Conservation (phyloP, 2,113 vertebrate genomes). For the Corapipo altera region DNA sequence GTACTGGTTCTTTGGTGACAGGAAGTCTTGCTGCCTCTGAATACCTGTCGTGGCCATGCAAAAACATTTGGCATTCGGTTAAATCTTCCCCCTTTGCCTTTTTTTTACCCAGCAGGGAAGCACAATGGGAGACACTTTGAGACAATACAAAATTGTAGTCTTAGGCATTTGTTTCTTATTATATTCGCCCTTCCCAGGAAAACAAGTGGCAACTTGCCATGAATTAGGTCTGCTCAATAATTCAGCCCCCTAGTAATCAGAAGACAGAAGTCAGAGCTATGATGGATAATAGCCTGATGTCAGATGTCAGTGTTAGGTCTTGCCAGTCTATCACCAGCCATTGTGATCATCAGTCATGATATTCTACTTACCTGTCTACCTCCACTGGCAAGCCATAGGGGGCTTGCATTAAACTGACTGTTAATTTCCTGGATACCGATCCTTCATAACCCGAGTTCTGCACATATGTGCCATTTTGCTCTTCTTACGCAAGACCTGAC, state of each 20-base stretch:
- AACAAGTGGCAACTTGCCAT: background rate
- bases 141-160: background rate
- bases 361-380: background rate
- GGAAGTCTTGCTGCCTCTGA: background rate
- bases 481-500: background rate
- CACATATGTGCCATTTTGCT: background rate
- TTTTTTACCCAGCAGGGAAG: background rate
- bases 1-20: background rate
- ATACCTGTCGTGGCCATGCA: background rate
- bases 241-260: background rate
- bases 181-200: background rate
- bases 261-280: background rate
- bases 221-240: constrained; percentile 23
- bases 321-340: background rate
- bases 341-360: background rate
- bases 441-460: background rate
- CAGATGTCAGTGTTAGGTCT: background rate
- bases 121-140: background rate
- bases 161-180: constrained; percentile 4
- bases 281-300: background rate
- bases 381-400: background rate
- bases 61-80: background rate
- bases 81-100: background rate
- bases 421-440: background rate
- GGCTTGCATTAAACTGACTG: background rate